Evolutionary conservation across 2,113 vertebrate genomes (phyloP).

Genomic region (Irena cyanogastra): DNA sequence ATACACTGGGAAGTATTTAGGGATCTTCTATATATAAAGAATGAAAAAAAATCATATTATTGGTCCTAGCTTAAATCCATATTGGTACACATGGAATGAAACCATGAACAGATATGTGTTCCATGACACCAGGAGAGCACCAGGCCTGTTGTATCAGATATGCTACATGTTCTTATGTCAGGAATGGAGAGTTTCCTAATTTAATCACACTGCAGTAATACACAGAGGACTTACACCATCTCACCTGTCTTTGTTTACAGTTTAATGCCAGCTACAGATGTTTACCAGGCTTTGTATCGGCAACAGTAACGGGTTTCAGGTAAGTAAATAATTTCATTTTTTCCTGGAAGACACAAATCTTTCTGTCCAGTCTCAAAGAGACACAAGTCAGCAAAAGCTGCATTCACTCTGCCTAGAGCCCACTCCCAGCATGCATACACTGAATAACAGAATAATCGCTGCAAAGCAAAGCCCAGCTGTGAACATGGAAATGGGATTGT

Average conservation of each 20-base stretch:
- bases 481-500: not conserved
- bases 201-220: not conserved
- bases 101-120: not conserved
- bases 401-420: not conserved
- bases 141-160: not conserved
- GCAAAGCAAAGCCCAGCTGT: not conserved
- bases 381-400: not conserved
- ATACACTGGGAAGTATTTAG: not conserved
- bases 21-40: not conserved
- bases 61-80: not conserved
- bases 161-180: not conserved
- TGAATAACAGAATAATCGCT: not conserved
- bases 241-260: constrained; percentile 59
- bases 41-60: not conserved
- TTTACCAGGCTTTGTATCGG: constrained; percentile 65
- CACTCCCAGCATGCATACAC: too few species aligned
- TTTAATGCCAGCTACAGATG: constrained; percentile 62
- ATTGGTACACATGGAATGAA: not conserved
- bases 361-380: not conserved
- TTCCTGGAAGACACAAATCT: not conserved
- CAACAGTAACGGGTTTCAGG: constrained; percentile 66
- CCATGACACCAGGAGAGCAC: not conserved
- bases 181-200: not conserved
- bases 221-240: not conserved
- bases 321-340: constrained; percentile 30